These are phyloP conservation scores for Sorex maritimensis DNA, from an alignment of 2,797 vertebrate species.

Conservation along the genomic window DNA sequence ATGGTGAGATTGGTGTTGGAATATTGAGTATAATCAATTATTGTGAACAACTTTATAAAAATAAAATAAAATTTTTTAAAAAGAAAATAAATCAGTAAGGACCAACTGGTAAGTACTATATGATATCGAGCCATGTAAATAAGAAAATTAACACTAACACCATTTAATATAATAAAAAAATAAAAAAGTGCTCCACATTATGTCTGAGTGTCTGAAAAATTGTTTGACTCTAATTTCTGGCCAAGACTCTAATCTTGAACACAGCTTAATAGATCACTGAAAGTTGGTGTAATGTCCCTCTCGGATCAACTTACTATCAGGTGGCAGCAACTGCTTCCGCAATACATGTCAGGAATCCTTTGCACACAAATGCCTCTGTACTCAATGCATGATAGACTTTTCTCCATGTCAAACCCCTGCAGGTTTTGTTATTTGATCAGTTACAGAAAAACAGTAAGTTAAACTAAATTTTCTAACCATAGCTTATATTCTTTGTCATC, in stretches of 20 bases:
- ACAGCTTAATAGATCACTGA: not conserved
- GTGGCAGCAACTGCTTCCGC: not conserved
- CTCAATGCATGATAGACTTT: not conserved
- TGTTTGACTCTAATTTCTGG: not conserved
- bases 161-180: not conserved
- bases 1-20: too few species aligned
- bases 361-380: not conserved
- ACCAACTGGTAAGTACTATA: too few species aligned
- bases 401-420: not conserved
- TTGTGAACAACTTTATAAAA: too few species aligned
- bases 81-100: too few species aligned
- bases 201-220: not conserved
- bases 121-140: too few species aligned
- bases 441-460: slow-evolving; percentile 6
- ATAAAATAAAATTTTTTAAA: too few species aligned
- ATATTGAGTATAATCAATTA: too few species aligned
- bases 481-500: not conserved
- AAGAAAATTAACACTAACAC: too few species aligned
- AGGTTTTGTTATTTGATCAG: not conserved
- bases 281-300: not conserved
- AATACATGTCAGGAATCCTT: not conserved
- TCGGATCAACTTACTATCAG: not conserved
- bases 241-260: not conserved
- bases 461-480: not conserved
- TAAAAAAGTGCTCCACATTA: not conserved